Evolutionary conservation across 2,113 vertebrate genomes (phyloP).

Genomic region (Xiphorhynchus elegans): DNA sequence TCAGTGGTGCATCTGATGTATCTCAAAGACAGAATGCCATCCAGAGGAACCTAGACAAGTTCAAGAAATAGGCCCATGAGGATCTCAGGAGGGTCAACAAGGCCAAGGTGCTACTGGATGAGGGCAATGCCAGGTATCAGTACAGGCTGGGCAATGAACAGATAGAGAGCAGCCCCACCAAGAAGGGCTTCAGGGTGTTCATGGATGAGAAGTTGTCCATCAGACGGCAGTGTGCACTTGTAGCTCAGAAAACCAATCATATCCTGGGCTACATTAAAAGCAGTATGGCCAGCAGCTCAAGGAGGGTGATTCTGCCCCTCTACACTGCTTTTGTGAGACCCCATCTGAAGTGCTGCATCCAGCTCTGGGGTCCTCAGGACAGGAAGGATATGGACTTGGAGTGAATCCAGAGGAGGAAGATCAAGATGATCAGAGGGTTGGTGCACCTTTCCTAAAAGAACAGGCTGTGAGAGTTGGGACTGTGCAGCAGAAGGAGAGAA

Average conservation of each 20-base stretch:
- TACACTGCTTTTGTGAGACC: background rate
- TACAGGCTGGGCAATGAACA: background rate
- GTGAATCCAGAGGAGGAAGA: too few relatives aligned
- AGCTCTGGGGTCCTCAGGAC: background rate
- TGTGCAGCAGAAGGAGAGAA: background rate
- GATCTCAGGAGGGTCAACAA: background rate
- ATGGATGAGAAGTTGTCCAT: background rate
- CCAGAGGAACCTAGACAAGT: rapidly evolving
- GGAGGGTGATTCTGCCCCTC: background rate
- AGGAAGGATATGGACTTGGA: background rate
- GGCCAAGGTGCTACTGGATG: background rate
- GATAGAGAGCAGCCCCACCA: background rate
- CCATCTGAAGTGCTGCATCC: background rate
- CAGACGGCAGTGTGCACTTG: background rate
- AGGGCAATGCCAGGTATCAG: background rate
- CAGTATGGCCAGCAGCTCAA: rapidly evolving
- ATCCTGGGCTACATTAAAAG: background rate
- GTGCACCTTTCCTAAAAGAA: background rate
- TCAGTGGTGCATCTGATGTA: background rate
- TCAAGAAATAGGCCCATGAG: background rate
- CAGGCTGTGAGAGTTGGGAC: too few relatives aligned
- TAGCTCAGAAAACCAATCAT: background rate
- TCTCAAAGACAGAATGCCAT: background rate
- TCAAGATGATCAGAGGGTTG: background rate
- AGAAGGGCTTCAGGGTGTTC: too few relatives aligned